phyloP scores from a whole-genome alignment of 2,888 invertebrate genomes.

The Drepanosiphum platanoidis region DNA sequence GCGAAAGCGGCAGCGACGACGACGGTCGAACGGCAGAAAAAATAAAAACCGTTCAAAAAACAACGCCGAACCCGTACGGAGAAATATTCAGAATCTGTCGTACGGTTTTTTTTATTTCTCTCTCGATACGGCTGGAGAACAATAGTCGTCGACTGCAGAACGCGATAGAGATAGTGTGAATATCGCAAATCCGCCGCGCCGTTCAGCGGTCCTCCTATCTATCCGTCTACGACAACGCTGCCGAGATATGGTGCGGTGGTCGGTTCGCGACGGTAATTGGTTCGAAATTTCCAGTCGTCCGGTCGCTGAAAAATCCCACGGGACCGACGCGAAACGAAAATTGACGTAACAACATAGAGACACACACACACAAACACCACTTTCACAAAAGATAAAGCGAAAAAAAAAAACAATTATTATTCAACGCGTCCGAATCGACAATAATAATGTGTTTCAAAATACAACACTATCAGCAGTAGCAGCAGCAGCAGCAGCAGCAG shows the following conservation, averaged over 20 bases:
- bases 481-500: too few relatives aligned
- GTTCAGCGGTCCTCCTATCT: too few relatives aligned
- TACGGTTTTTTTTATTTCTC: neutral
- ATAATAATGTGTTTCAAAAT: constrained; percentile 51
- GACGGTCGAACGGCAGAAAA: neutral
- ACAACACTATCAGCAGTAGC: constrained; percentile 20
- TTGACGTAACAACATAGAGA: constrained; percentile 12
- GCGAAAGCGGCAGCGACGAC: neutral
- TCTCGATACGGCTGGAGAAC: neutral
- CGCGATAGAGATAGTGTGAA: too few relatives aligned
- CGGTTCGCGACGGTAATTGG: neutral
- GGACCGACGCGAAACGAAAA: neutral
- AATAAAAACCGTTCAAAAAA: too few relatives aligned
- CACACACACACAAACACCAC: neutral
- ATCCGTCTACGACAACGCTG: neutral
- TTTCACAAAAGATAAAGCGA: constrained; percentile 20
- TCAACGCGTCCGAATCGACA: neutral
- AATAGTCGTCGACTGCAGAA: neutral
- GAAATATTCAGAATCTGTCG: too few relatives aligned
- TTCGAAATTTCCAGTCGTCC: neutral
- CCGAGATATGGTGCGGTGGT: too few relatives aligned
- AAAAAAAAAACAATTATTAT: too few relatives aligned
- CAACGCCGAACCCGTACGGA: too few relatives aligned
- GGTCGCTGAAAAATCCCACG: neutral
- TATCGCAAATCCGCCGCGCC: neutral